Evolutionary conservation across 2,113 vertebrate species (phyloP), one percentile per base, ranked within the genome.

Genomic region (Spilogale gracilis): DNA sequence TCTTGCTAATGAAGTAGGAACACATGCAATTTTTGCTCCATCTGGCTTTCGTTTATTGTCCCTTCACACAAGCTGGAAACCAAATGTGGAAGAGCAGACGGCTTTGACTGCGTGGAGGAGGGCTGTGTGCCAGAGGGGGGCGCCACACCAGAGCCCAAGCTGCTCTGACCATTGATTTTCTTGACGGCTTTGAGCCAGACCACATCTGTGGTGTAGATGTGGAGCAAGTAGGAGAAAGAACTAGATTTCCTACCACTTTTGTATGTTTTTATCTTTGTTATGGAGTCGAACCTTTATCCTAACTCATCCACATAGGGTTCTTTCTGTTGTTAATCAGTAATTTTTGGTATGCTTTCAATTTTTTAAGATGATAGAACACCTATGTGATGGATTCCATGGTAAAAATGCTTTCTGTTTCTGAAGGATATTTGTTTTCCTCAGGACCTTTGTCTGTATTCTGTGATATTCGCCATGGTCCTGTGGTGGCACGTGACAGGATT

Each of bases 1-100:
- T 61, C 3, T 91, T 93, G 30, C 38, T 87, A 87, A 30, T 71
- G 60, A 95, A 89, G 65, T 86, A 80, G n/a, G 30, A 91, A 43
- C 32, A 67, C 5, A 48, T 83, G 16, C n/a, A 86, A 61, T 30
- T 79, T 93, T 93, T 94, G n/a, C 76, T 74, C 83, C 12, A 71
- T 60, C 6, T 93, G 30, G 16, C 63, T 12, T 87, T 81, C 71
- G 27, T 48, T 52, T 89, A 32, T 65, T 86, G 90, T 60, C 20
- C 69, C 14, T 92, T 86, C 65, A 82, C 12, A 60, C 43, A 65
- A 71, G 6, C 10, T 67, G 13, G 60, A 94, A 90, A 45, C 9
- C 60, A 81, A 90, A 78, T 32, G 30, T 63, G 3, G 32, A 48
- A 48, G 54, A 48, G 54, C 13, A 16, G 56, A 23, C 3, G 61